A percentile compares a stretch with the other conserved stretches of the same genome.
Conservation (phyloP, 2,113 vertebrate genomes). For the Promerops cafer region DNA sequence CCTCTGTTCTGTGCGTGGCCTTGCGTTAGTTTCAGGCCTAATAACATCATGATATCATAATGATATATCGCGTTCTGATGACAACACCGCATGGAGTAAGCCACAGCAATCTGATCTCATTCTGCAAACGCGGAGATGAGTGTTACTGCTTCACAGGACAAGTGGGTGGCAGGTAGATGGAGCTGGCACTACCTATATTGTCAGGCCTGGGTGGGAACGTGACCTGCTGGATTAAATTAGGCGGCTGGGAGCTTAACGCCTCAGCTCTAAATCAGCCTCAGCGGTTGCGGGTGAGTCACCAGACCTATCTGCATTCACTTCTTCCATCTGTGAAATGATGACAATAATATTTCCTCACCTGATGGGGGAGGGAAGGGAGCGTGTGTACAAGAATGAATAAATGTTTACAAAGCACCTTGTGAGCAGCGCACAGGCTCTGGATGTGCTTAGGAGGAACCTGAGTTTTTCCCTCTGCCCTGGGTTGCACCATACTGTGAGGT, state of each 20-base stretch:
- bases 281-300: background rate
- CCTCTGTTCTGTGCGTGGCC: background rate
- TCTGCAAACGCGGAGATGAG: background rate
- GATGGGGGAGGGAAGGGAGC: background rate
- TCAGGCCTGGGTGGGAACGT: slow-evolving; percentile 32
- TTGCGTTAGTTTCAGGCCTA: slow-evolving; percentile 9
- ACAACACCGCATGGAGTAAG: background rate
- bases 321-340: slow-evolving; percentile 35
- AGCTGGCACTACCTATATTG: background rate
- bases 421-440: background rate
- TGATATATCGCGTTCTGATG: background rate
- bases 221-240: slow-evolving; percentile 29
- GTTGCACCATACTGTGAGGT: background rate
- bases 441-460: background rate
- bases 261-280: slow-evolving; percentile 23
- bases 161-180: background rate
- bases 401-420: slow-evolving; percentile 26
- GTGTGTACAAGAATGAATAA: slow-evolving; percentile 18
- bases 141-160: background rate
- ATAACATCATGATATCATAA: slow-evolving; percentile 31
- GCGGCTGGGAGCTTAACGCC: slow-evolving; percentile 4
- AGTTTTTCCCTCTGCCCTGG: background rate
- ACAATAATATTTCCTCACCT: slow-evolving; percentile 20
- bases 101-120: slow-evolving; percentile 41
- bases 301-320: slow-evolving; percentile 33